phyloP scores from a whole-genome alignment of 2,888 invertebrate species.

The Alsophila aescularia region DNA sequence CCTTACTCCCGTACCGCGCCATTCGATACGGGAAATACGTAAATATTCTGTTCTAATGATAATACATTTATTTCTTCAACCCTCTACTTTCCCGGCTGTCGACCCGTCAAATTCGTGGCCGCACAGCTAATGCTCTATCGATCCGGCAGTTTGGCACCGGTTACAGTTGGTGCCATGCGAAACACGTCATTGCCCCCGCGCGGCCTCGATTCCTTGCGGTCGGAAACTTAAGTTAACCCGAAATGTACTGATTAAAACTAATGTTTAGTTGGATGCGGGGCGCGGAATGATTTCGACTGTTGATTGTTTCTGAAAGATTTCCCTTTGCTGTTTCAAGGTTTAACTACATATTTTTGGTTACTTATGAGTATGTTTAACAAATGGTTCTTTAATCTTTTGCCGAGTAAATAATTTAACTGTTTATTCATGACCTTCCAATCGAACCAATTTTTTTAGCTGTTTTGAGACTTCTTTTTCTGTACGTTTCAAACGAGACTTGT shows the following conservation, averaged over 20 bases:
- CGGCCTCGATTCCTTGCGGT: conserved; percentile 41
- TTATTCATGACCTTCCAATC: no score
- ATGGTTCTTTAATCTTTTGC: no score
- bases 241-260: conserved; percentile 5
- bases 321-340: background rate
- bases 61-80: no score
- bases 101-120: conserved; percentile 43
- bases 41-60: no score
- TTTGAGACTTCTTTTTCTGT: no score
- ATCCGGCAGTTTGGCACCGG: conserved; percentile 74
- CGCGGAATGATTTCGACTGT: background rate
- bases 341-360: background rate
- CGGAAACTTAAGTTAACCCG: conserved; percentile 26
- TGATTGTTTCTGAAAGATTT: background rate
- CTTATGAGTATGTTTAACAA: background rate
- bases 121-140: conserved; percentile 66
- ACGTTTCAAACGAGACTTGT: no score
- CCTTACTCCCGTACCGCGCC: no score
- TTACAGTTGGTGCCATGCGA: conserved; percentile 70
- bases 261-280: background rate
- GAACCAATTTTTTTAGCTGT: no score
- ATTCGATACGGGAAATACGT: no score
- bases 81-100: background rate
- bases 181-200: conserved; percentile 53
- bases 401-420: no score